A percentile compares a stretch with the other conserved stretches of the same genome.
Evolutionary conservation across 2,113 vertebrate species (phyloP).

Genomic region (Ariopsis seemanni): DNA sequence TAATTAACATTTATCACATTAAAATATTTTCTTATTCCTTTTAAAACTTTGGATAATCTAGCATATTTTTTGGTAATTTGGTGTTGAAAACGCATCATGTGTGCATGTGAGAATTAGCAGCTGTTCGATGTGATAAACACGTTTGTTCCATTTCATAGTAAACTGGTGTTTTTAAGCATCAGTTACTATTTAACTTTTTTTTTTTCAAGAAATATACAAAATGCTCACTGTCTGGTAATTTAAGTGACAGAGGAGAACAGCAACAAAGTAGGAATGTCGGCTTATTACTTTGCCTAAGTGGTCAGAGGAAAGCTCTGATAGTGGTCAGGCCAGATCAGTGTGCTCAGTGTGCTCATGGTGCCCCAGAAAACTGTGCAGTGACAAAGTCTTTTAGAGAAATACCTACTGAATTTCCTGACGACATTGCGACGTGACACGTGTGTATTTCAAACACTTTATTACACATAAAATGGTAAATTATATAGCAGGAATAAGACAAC

Average conservation of each 20-base stretch:
- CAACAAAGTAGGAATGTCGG: not conserved
- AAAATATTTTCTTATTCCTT: not conserved
- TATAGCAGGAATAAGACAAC: not conserved
- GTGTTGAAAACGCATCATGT: not conserved
- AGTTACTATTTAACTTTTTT: not conserved
- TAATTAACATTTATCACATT: not conserved
- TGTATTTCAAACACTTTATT: not conserved
- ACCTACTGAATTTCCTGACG: not conserved
- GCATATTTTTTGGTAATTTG: not conserved
- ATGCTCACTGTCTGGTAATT: not conserved
- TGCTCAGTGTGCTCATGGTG: not conserved
- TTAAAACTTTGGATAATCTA: not conserved
- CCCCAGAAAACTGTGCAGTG: not conserved
- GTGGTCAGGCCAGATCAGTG: no score
- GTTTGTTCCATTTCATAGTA: not conserved
- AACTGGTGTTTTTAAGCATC: not conserved
- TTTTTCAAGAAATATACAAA: not conserved
- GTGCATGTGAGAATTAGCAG: not conserved
- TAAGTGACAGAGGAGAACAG: not conserved
- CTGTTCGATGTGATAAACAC: not conserved
- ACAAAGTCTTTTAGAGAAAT: not conserved
- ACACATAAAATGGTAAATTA: not conserved
- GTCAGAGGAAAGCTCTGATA: not conserved
- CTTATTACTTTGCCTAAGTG: not conserved
- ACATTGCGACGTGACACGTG: not conserved